These are phyloP conservation scores for Aurelia sp. DNA, from an alignment of 30 jellyfish, hydroid and myxozoan genomes.

Conservation along the genomic window DNA sequence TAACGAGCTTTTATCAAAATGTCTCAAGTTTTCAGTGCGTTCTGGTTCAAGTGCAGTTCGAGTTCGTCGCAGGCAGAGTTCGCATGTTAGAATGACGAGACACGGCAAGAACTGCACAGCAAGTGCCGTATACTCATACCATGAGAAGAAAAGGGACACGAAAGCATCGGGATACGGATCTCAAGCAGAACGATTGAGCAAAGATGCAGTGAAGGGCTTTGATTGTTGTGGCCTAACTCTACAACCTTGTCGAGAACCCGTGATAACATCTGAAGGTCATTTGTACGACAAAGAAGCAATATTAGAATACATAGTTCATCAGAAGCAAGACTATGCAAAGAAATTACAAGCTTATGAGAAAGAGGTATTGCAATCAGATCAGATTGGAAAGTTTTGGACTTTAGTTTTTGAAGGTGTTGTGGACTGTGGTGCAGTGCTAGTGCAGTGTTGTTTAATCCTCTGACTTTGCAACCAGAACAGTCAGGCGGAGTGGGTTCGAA, in stretches of 20 bases:
- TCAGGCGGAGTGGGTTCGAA: too few species aligned
- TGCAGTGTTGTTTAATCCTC: too few species aligned
- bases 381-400: too few species aligned
- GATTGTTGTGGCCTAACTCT: constrained; percentile 97
- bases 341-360: constrained; percentile 78
- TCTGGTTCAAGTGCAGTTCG: too few species aligned
- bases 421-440: too few species aligned
- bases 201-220: constrained; percentile 90
- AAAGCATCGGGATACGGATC: constrained; percentile 98
- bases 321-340: constrained; percentile 78
- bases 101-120: constrained; percentile 99
- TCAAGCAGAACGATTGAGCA: constrained; percentile 77
- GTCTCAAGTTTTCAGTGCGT: too few species aligned
- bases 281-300: constrained; percentile 94
- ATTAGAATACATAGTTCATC: constrained; percentile 83
- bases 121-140: constrained; percentile 94
- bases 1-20: too few species aligned
- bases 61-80: not conserved
- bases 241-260: constrained; percentile 98
- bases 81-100: constrained; percentile 68
- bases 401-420: too few species aligned
- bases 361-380: constrained; percentile 54
- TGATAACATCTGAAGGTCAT: constrained; percentile 93
- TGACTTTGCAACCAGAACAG: too few species aligned
- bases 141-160: constrained; percentile 94